Evolutionary conservation across 2,797 vertebrate species (phyloP).

Genomic region (Paratrypauchen microcephalus): DNA sequence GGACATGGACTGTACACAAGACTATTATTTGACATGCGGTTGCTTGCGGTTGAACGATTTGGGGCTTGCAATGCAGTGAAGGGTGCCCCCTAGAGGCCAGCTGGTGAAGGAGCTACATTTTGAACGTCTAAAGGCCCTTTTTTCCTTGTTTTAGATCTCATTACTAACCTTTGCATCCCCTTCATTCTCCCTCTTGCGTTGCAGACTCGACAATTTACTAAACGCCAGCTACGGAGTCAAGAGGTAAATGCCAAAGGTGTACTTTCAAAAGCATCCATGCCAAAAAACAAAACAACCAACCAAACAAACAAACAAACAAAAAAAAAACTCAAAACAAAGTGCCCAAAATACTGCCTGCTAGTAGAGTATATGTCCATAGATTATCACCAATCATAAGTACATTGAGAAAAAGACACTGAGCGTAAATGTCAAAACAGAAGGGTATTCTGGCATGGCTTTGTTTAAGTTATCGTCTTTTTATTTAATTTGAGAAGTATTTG

Average conservation of each 20-base stretch:
- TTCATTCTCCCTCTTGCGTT: conserved; percentile 86
- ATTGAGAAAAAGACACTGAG: conserved; percentile 40
- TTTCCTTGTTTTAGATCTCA: conserved; percentile 74
- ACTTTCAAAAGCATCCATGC: conserved; percentile 84
- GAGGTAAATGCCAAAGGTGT: conserved; percentile 91
- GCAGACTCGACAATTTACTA: conserved; percentile 98
- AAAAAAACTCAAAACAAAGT: conserved; percentile 81
- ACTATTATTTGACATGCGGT: conserved; percentile 46
- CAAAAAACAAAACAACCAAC: conserved; percentile 71
- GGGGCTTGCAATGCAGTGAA: conserved; percentile 58
- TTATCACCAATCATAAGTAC: conserved; percentile 53
- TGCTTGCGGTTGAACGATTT: conserved; percentile 61
- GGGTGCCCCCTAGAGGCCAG: conserved; percentile 78
- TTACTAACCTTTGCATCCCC: conserved; percentile 86
- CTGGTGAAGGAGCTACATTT: conserved; percentile 73
- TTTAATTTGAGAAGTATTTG: conserved; percentile 74
- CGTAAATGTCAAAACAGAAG: conserved; percentile 67
- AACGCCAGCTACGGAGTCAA: conserved; percentile 98
- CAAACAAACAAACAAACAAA: conserved; percentile 56
- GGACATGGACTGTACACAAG: conserved; percentile 47
- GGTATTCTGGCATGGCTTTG: conserved; percentile 86
- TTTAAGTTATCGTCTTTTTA: conserved; percentile 80
- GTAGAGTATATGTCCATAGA: conserved; percentile 57
- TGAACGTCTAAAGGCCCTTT: conserved; percentile 74
- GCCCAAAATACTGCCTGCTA: conserved; percentile 83